These are phyloP conservation scores for Zygothrica quintamaculata DNA, from an alignment of 2,888 invertebrate species.

Conservation along the genomic window DNA sequence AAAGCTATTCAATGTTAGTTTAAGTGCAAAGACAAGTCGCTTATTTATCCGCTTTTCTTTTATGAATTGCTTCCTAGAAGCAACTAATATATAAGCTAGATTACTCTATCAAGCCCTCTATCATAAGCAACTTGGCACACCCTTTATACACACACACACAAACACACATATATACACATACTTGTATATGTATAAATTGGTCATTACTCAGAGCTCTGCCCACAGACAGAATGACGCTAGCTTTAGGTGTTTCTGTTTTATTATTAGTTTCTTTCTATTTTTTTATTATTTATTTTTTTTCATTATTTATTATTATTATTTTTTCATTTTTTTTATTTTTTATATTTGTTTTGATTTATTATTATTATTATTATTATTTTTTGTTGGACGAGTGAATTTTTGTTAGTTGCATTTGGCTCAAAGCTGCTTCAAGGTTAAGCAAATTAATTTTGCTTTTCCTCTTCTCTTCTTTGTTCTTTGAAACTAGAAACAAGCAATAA, in stretches of 20 bases:
- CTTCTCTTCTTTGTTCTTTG: constrained; percentile 41
- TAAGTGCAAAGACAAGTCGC: no score
- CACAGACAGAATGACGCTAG: constrained; percentile 29
- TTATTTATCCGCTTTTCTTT: no score
- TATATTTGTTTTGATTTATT: constrained; percentile 11
- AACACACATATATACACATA: no score
- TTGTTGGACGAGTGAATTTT: constrained; percentile 22
- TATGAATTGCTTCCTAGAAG: no score
- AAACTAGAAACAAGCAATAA: constrained; percentile 48
- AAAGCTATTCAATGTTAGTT: no score
- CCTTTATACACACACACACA: constrained; percentile 9
- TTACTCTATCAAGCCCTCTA: no score
- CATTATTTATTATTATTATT: constrained; percentile 1
- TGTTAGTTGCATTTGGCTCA: constrained; percentile 54
- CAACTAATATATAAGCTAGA: no score
- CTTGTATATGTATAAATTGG: not conserved
- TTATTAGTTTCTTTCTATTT: not conserved
- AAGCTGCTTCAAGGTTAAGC: constrained; percentile 58
- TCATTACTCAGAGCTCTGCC: constrained; percentile 35
- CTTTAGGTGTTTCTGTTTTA: constrained; percentile 12
- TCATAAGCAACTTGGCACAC: constrained; percentile 17
- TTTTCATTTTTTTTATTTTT: constrained; percentile 7
- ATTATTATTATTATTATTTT: constrained; percentile 14
- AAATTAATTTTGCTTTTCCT: constrained; percentile 32
- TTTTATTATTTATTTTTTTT: not conserved